phyloP scores from a whole-genome alignment of 2,888 invertebrate species.

The Tipula unca region DNA sequence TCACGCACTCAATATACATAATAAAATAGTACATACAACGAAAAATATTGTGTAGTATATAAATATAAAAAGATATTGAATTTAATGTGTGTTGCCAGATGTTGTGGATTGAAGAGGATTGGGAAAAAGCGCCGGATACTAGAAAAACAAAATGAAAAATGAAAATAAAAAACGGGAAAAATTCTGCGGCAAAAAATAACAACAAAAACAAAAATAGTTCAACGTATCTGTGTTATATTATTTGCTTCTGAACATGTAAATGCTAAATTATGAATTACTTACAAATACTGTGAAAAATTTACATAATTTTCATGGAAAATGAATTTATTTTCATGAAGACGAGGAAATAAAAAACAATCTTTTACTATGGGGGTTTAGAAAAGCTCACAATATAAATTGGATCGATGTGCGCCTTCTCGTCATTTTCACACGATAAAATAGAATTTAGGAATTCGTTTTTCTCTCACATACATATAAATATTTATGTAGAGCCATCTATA shows the following conservation, averaged over 20 bases:
- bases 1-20: neutral
- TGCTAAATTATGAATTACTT: neutral
- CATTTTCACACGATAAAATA: constrained; percentile 16
- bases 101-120: neutral
- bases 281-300: neutral
- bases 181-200: neutral
- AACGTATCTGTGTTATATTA: neutral
- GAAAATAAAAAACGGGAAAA: neutral
- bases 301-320: neutral
- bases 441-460: neutral
- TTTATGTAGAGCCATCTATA: neutral
- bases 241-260: neutral
- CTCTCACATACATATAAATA: neutral
- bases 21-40: neutral
- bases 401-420: constrained; percentile 15
- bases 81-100: neutral
- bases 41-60: neutral
- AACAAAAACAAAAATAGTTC: neutral
- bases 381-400: neutral
- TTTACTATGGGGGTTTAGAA: neutral
- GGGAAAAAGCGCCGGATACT: neutral
- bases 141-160: neutral
- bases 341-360: neutral
- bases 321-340: neutral
- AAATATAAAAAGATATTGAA: neutral